These are phyloP conservation scores for Xiphorhynchus elegans DNA, from an alignment of 2,113 vertebrate species.

Conservation along the genomic window DNA sequence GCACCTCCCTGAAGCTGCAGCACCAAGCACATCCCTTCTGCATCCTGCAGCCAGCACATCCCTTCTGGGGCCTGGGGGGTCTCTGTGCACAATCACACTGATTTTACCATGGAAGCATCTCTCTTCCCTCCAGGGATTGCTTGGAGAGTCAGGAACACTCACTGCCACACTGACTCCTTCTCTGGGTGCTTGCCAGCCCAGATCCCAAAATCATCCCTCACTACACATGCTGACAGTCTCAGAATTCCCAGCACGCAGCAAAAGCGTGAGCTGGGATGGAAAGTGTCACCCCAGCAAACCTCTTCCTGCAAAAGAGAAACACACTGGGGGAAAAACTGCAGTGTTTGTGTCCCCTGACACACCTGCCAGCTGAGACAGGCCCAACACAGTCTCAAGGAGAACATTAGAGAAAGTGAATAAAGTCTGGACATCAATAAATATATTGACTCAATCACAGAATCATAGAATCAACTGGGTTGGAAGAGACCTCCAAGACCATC, in stretches of 20 bases:
- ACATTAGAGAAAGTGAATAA: rapidly evolving
- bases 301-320: neutral
- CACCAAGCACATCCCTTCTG: neutral
- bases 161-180: neutral
- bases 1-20: neutral
- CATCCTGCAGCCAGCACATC: neutral
- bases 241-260: rapidly evolving
- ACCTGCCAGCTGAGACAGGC: neutral
- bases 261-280: neutral
- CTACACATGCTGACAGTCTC: neutral
- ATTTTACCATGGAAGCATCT: neutral
- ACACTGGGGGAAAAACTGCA: neutral
- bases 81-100: neutral
- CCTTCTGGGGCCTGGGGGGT: neutral
- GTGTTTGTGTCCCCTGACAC: neutral
- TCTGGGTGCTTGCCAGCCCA: neutral
- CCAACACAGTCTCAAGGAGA: neutral
- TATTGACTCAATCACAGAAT: too few species aligned
- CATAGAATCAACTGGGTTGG: too few species aligned
- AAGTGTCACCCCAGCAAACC: neutral
- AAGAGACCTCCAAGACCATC: too few species aligned
- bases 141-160: neutral
- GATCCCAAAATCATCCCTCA: neutral
- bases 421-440: neutral
- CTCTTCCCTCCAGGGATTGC: neutral